Base-by-base conservation (phyloP, 37 sponge, comb jelly and placozoan genomes). In the Lycopodina hypogea region DNA sequence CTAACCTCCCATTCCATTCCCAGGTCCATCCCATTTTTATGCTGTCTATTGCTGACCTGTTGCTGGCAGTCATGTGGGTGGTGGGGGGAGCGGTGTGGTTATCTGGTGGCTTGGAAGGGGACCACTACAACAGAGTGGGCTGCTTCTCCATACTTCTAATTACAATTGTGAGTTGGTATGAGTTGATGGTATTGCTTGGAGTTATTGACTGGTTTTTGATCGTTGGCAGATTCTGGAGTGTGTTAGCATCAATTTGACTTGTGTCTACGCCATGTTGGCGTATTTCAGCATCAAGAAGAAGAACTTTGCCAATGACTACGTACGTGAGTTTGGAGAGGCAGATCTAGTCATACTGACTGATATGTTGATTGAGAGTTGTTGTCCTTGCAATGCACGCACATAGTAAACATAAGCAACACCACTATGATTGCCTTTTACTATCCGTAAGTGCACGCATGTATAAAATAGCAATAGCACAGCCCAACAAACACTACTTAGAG, bases 21-120 rank as follows among this genome's bases (percentile, higher is more conserved):
- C 45, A 84, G 84, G 42, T 84, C 28, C 77, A 76, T 32, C 84
- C 84, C 24, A 84, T 84, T 9, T 77, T 84, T 39, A 53, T 84
- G 72, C 40, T 84, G 15, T 84, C 78, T 32, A 56, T 84, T 24
- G 84, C 84, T 40, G 84, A 84, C 71, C 42, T 56, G 35, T 3
- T 84, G 29, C 78, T 84, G 24, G 69, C 77, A 14, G 18, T 84
- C 1, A 29, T 56, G 59, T 84, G 78, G 78, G 39, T 77, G 0
- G 62, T 69, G 60, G 84, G 84, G 2, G 78, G 78, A 8, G 62
- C 38, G 15, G 40, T 84, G 42, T 84, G 84, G 84, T 30, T 84
- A n/a, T 19, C 8, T 14, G 64, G 74, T 14, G 72, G 69, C 17
- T 35, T 21, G 3, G 1, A 17, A 6, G 12, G 17, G 15, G 21